Conservation (phyloP, 2,888 invertebrate species). For the Machimus rusticus region DNA sequence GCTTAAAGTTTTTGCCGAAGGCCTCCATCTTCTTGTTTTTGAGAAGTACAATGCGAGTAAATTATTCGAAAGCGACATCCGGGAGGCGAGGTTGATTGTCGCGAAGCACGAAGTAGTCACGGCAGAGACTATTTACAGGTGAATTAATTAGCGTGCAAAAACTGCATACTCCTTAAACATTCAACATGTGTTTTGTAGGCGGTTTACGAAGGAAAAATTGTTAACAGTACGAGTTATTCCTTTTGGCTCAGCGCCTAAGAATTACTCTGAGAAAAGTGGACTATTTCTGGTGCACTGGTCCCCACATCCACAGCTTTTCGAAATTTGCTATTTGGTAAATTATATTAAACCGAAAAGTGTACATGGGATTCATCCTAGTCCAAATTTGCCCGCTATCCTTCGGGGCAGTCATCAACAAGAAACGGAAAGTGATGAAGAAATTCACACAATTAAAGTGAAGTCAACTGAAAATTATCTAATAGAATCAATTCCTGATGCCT, state of each 20-base stretch:
- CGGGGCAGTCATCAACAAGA: not conserved
- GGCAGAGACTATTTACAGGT: not conserved
- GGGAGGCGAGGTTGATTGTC: not conserved
- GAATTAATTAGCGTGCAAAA: not conserved
- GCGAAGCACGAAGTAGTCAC: not conserved
- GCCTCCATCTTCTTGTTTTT: not conserved
- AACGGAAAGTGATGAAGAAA: not conserved
- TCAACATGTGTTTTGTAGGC: not conserved
- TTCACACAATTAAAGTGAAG: not conserved
- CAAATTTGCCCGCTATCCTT: not conserved
- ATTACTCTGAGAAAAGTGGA: not conserved
- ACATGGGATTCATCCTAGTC: not conserved
- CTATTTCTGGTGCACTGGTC: not conserved
- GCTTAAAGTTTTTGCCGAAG: not conserved
- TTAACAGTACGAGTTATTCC: not conserved
- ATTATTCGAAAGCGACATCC: not conserved
- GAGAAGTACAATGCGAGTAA: not conserved
- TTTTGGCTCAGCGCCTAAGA: not conserved
- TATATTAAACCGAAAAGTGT: not conserved
- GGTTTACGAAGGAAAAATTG: not conserved
- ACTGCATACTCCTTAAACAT: not conserved
- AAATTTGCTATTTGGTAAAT: not conserved
- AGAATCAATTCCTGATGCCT: not conserved
- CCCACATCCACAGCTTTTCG: not conserved
- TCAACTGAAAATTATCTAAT: not conserved